Conservation (phyloP, 2,113 vertebrate genomes). For the Tyrannus savana region DNA sequence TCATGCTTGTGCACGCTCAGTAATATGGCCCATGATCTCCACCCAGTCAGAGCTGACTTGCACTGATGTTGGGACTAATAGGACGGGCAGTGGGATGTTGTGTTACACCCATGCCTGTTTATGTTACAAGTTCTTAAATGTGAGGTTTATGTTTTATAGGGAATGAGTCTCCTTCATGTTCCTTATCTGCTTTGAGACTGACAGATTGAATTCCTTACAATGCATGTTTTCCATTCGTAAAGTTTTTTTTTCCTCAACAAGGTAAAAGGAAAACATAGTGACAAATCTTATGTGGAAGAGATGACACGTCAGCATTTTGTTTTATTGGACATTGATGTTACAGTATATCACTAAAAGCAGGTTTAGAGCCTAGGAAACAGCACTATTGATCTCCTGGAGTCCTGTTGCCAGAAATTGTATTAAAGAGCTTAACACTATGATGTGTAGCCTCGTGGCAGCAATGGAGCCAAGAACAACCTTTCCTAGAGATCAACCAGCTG, state of each 20-base stretch:
- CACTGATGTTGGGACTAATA: neutral
- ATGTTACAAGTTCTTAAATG: neutral
- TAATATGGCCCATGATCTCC: neutral
- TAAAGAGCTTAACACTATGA: slow-evolving; percentile 36
- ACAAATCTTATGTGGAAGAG: neutral
- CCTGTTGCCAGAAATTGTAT: slow-evolving; percentile 53
- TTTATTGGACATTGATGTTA: slow-evolving; percentile 42
- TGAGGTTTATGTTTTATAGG: accelerated
- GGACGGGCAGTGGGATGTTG: neutral
- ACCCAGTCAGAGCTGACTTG: neutral
- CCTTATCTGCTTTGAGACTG: neutral
- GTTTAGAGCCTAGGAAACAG: slow-evolving; percentile 62
- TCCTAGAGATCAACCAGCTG: neutral
- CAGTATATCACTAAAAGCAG: slow-evolving; percentile 54
- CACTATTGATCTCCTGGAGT: slow-evolving; percentile 58
- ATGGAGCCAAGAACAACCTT: neutral
- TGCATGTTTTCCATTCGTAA: slow-evolving; percentile 10
- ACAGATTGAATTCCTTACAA: neutral
- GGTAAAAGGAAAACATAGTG: neutral
- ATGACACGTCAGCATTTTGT: slow-evolving; percentile 28
- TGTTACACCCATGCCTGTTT: neutral
- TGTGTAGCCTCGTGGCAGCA: neutral
- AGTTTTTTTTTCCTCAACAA: neutral
- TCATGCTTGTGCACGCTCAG: neutral
- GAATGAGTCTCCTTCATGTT: neutral